These are phyloP conservation scores for Hoplodrina blanda DNA, from an alignment of 2,888 invertebrate species.

Conservation along the genomic window DNA sequence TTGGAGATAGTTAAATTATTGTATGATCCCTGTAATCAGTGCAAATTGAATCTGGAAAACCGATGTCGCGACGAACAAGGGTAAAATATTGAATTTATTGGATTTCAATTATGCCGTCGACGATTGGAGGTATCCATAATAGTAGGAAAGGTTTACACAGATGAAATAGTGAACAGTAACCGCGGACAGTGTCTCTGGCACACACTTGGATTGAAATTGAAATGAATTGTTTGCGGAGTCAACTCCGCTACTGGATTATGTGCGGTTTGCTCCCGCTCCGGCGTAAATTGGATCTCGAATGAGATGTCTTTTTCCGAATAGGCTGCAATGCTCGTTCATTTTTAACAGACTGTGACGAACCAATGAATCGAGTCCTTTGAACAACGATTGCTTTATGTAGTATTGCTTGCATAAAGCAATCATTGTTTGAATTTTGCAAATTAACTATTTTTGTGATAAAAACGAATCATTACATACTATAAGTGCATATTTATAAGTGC, in stretches of 20 bases:
- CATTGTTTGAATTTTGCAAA: conserved; percentile 17
- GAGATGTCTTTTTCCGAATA: conserved; percentile 81
- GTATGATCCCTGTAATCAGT: conserved; percentile 35
- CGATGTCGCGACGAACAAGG: conserved; percentile 19
- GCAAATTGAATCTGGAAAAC: conserved; percentile 28
- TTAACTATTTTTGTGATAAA: conserved; percentile 5
- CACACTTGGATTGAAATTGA: conserved; percentile 81
- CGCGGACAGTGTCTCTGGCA: conserved; percentile 70
- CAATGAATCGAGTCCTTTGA: conserved; percentile 61
- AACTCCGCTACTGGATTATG: conserved; percentile 77
- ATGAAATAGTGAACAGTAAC: conserved; percentile 62
- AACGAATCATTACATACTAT: not conserved
- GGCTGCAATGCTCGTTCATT: conserved; percentile 69
- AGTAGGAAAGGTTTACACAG: conserved; percentile 36
- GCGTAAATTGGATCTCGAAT: conserved; percentile 85
- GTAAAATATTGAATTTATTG: conserved; percentile 36
- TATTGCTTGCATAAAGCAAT: conserved; percentile 23
- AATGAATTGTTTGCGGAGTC: conserved; percentile 87
- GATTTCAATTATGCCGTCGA: conserved; percentile 26
- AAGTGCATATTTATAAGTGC: not conserved
- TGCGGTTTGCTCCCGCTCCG: conserved; percentile 77
- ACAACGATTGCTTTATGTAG: conserved; percentile 52
- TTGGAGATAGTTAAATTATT: conserved; percentile 29
- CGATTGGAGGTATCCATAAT: conserved; percentile 27
- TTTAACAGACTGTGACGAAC: conserved; percentile 65